Percentiles rank a stretch among this genome's conserved stretches.
phyloP scores from a whole-genome alignment of 2,888 invertebrate species.

The Thymelicus sylvestris region DNA sequence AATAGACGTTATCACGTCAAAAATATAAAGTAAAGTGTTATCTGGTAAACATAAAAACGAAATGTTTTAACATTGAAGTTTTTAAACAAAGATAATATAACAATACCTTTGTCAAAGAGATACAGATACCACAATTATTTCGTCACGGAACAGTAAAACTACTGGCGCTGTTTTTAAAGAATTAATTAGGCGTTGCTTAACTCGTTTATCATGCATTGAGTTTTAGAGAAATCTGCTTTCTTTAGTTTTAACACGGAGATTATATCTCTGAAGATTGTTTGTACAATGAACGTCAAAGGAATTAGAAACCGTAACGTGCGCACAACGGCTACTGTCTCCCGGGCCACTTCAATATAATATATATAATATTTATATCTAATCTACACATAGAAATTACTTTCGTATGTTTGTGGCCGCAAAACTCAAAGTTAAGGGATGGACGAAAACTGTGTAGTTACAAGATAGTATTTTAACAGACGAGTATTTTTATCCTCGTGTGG shows the following conservation, averaged over 20 bases:
- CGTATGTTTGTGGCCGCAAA: too few relatives aligned
- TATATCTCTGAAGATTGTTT: slow-evolving; percentile 44
- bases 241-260: slow-evolving; percentile 39
- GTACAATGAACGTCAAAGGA: slow-evolving; percentile 46
- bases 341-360: not conserved
- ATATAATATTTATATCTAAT: not conserved
- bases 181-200: slow-evolving; percentile 18
- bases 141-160: slow-evolving; percentile 11
- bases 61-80: too few relatives aligned
- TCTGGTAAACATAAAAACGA: too few relatives aligned
- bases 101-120: not conserved
- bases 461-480: too few relatives aligned
- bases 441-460: too few relatives aligned
- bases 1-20: too few relatives aligned
- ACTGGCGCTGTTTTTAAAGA: not conserved
- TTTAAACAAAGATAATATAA: too few relatives aligned
- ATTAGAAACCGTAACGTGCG: slow-evolving; percentile 52
- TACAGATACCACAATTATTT: not conserved
- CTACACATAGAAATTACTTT: too few relatives aligned
- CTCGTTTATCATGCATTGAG: slow-evolving; percentile 32
- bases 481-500: too few relatives aligned
- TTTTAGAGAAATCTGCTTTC: slow-evolving; percentile 31
- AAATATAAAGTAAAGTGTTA: too few relatives aligned
- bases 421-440: too few relatives aligned
- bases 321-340: not conserved